Base-by-base conservation (phyloP, 2,888 invertebrate species). In the Epistrophella euchroma region DNA sequence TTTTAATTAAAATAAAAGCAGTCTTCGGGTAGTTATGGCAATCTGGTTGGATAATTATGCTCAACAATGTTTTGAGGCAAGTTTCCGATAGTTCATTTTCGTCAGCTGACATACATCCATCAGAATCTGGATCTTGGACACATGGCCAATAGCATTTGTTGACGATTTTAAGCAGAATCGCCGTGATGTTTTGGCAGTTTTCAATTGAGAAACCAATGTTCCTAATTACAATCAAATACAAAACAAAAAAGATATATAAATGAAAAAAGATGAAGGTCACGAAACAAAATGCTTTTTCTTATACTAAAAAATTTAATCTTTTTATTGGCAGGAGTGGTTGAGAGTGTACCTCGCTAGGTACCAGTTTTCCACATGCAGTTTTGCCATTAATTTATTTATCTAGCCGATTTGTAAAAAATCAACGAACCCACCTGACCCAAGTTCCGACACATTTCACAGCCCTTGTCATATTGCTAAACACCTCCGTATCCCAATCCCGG, bases 1-100 rank as follows among this genome's bases (percentile, higher is more conserved):
- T 93, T 74, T 93, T 93, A 5, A 95, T 93, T 82, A 95, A 93
- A 88, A 94, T 93, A 88, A 94, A 93, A 35, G 95, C 93, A 52
- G 94, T 93, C 85, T 92, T 92, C 1, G 94, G 94, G 90, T 93
- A 95, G 90, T 94, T 94, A 88, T 94, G 93, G 62, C 95, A 93
- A 87, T 95, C 94, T 2, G 95, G 95, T 90, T 95, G 95, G 35
- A 92, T 91, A 79, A 93, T 92, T 17, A 92, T 91, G 82, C 89
- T 90, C 15, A 94, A 93, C 68, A 96, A 90, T 1, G 95, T 94
- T 89, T 96, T 96, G 0, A 95, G 91, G 72, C 95, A 94, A 1
- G 93, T 93, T 89, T 95, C 95, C 78, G 94, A 94, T 90, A 94
- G 89, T 89, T 94, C 94, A 88, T 93, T 93, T 89, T 94, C 94